Percentiles rank a stretch among this genome's conserved stretches.
Conservation (phyloP, 1,140 invertebrate species). For the Bathynomus jamesi region DNA sequence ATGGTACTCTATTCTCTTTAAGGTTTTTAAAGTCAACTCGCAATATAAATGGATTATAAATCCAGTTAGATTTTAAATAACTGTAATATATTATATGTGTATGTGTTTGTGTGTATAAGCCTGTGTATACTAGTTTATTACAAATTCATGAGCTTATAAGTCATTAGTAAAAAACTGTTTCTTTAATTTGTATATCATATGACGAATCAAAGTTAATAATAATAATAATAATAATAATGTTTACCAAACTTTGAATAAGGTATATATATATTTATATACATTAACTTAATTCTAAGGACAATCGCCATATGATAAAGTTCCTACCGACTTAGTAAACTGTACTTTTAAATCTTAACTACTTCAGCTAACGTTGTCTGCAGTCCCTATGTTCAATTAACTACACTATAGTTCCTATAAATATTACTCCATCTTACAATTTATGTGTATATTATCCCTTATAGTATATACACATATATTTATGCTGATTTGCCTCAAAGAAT, state of each 20-base stretch:
- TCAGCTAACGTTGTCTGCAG: no score
- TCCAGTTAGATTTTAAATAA: not conserved
- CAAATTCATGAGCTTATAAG: not conserved
- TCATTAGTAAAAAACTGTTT: not conserved
- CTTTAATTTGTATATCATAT: not conserved
- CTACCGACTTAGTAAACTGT: no score
- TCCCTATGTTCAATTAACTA: no score
- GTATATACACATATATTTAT: no score
- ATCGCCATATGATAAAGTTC: not conserved
- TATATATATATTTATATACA: not conserved
- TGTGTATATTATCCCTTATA: no score
- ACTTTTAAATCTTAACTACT: no score
- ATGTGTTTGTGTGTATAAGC: not conserved
- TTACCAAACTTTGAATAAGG: not conserved
- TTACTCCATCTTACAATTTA: no score
- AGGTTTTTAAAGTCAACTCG: no score
- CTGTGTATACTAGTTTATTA: not conserved
- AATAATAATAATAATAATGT: not conserved
- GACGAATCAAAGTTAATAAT: no score
- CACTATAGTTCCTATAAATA: no score
- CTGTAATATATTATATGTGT: not conserved
- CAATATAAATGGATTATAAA: not conserved
- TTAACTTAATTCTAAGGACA: not conserved
- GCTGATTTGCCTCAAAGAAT: no score
- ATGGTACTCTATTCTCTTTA: not conserved